Conservation (phyloP, 2,888 invertebrate genomes). For the Aromia moschata region DNA sequence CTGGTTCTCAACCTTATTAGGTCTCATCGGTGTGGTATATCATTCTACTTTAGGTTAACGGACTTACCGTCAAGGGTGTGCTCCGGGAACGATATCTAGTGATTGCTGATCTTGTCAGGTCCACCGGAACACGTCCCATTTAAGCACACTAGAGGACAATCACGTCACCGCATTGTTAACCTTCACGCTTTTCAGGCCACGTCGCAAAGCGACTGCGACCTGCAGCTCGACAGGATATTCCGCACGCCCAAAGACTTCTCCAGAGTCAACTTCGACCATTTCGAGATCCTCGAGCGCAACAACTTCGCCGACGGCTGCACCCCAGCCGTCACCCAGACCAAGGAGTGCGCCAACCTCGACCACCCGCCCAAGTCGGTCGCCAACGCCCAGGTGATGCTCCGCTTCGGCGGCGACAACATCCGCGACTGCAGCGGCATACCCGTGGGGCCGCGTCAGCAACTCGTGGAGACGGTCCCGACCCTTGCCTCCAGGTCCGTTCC, state of each 20-base stretch:
- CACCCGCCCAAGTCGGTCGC: slow-evolving; percentile 42
- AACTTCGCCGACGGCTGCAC: slow-evolving; percentile 40
- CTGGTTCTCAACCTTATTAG: no score
- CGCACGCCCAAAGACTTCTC: slow-evolving; percentile 49
- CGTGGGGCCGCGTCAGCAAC: neutral
- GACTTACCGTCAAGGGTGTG: no score
- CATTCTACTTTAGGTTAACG: no score
- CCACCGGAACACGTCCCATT: no score
- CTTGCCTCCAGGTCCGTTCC: neutral
- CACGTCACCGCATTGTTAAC: no score
- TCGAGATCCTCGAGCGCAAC: slow-evolving; percentile 52
- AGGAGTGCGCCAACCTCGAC: slow-evolving; percentile 1
- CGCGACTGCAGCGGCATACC: neutral
- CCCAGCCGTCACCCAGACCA: neutral
- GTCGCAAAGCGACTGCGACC: slow-evolving; percentile 3
- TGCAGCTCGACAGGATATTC: slow-evolving; percentile 47
- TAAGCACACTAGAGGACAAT: no score
- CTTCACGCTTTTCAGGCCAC: neutral
- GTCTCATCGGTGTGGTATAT: no score
- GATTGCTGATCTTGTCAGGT: no score
- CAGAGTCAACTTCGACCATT: slow-evolving; percentile 50
- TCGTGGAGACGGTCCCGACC: neutral
- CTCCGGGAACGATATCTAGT: no score
- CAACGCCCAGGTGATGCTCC: slow-evolving; percentile 51
- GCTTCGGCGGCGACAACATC: slow-evolving; percentile 23